Evolutionary conservation across 2,113 vertebrate species (phyloP).

Genomic region (Muntiacus reevesi): DNA sequence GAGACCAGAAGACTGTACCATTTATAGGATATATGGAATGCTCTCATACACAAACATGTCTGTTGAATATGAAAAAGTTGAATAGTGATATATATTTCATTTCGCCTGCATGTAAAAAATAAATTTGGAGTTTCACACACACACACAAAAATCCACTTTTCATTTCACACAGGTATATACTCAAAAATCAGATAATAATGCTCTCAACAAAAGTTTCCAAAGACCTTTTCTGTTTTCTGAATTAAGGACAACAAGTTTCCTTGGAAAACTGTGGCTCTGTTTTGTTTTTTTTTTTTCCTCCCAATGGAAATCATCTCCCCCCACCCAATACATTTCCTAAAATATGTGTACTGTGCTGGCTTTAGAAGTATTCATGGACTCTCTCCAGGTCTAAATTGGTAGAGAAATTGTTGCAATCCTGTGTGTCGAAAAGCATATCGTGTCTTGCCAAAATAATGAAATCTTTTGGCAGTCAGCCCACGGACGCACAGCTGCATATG

Average conservation of each 20-base stretch:
- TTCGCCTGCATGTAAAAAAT: neutral
- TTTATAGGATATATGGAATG: neutral
- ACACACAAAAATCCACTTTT: neutral
- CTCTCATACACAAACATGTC: neutral
- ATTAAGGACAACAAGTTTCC: neutral
- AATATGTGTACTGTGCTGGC: neutral
- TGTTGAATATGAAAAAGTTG: neutral
- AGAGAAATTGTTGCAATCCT: constrained; percentile 9
- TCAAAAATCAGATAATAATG: no score
- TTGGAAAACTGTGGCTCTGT: neutral
- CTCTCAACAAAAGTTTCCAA: neutral
- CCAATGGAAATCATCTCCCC: neutral
- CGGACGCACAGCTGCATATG: neutral
- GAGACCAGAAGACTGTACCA: rapidly evolving
- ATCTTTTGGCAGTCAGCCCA: neutral
- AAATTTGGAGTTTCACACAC: neutral
- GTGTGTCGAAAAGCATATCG: neutral
- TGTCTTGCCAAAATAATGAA: neutral
- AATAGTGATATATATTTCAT: neutral
- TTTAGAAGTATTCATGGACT: neutral
- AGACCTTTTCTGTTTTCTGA: neutral
- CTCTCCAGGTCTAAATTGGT: constrained; percentile 12
- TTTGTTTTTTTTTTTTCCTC: neutral
- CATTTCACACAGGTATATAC: neutral
- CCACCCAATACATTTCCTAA: neutral